Percentiles rank a stretch among this genome's conserved stretches.
Evolutionary conservation across 2,797 vertebrate species (phyloP).

Genomic region (Erethizon dorsatum): DNA sequence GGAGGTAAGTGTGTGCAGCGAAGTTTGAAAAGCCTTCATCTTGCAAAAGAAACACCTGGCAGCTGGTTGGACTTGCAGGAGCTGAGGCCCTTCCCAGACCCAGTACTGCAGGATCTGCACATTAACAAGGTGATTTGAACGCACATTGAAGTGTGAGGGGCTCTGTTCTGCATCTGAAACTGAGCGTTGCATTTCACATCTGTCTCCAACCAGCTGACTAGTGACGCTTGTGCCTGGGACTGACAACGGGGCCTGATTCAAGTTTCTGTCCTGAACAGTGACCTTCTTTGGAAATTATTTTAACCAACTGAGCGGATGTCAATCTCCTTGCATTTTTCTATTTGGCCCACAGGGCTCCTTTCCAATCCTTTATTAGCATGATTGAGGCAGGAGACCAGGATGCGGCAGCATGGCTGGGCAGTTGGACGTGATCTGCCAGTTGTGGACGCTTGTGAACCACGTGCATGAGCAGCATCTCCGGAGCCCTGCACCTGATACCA

Average conservation of each 20-base stretch:
- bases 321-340: background rate
- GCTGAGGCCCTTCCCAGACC: background rate
- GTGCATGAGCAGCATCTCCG: background rate
- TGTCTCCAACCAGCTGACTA: background rate
- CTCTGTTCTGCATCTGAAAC: background rate
- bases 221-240: background rate
- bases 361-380: background rate
- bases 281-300: conserved; percentile 3
- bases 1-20: background rate
- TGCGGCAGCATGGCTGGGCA: background rate
- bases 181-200: background rate
- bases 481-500: background rate
- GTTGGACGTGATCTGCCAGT: background rate
- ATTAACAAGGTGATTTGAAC: background rate
- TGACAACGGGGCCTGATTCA: background rate
- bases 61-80: too few relatives aligned
- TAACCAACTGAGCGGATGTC: background rate
- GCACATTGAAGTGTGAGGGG: background rate
- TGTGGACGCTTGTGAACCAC: background rate
- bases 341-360: background rate
- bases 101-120: background rate
- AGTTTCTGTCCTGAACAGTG: background rate
- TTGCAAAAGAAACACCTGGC: background rate
- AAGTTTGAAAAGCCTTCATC: background rate
- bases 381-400: background rate